Evolutionary conservation across 1,140 invertebrate genomes (phyloP).

Genomic region (Charaxes varanes): DNA sequence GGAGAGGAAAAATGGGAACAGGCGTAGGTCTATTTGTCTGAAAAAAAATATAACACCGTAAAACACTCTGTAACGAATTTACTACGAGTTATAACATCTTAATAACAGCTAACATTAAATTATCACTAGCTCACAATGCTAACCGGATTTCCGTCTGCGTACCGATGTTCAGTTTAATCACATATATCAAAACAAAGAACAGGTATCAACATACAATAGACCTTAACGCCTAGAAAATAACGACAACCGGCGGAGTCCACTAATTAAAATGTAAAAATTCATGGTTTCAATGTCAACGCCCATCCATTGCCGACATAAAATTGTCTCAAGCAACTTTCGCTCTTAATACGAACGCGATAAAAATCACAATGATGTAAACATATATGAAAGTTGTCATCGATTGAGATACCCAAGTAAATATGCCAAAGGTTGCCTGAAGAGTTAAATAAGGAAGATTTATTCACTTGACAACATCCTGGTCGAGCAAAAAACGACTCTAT

Average conservation of each 20-base stretch:
- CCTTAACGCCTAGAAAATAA: slow-evolving; percentile 7
- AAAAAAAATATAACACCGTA: too few species aligned
- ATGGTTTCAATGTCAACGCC: slow-evolving; percentile 33
- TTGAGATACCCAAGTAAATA: slow-evolving; percentile 19
- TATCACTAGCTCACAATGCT: not conserved
- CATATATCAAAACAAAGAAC: slow-evolving; percentile 4
- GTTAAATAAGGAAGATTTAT: slow-evolving; percentile 21
- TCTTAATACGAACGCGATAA: slow-evolving; percentile 14
- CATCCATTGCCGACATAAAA: slow-evolving; percentile 8
- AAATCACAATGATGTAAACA: slow-evolving; percentile 2
- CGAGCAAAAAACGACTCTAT: slow-evolving; percentile 19
- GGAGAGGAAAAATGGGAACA: too few species aligned
- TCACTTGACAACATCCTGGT: slow-evolving; percentile 13
- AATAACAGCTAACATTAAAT: not conserved
- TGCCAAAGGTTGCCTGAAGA: slow-evolving; percentile 19
- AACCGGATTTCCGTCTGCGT: slow-evolving; percentile 15
- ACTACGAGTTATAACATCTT: not conserved
- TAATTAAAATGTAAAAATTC: slow-evolving; percentile 30
- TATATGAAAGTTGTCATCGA: slow-evolving; percentile 5
- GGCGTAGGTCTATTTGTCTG: too few species aligned
- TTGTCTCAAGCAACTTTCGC: slow-evolving; percentile 16
- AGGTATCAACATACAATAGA: slow-evolving; percentile 9
- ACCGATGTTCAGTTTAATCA: not conserved
- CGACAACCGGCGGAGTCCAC: slow-evolving; percentile 1
- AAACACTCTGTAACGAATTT: too few species aligned